These are phyloP conservation scores for Diplodus puntazzo DNA, from an alignment of 2,797 vertebrate genomes.

Conservation along the genomic window DNA sequence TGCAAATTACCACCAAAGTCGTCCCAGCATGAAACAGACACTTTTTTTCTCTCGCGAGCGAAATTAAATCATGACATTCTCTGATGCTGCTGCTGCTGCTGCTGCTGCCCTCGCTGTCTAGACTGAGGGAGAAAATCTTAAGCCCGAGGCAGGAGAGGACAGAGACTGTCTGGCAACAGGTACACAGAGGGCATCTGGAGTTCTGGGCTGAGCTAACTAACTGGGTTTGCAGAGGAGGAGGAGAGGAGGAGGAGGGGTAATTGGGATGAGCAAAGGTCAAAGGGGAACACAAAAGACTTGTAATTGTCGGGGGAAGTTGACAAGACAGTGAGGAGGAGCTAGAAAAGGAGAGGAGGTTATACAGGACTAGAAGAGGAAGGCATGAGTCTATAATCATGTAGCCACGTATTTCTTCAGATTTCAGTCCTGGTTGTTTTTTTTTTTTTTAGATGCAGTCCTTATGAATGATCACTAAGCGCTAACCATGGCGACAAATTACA, in stretches of 20 bases:
- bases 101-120: conserved; percentile 47
- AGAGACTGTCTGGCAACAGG: conserved; percentile 54
- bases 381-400: conserved; percentile 4
- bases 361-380: conserved; percentile 11
- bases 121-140: conserved; percentile 50
- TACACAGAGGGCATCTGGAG: conserved; percentile 49
- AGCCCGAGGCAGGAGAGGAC: conserved; percentile 30
- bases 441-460: no score
- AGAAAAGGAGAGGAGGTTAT: not conserved
- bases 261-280: conserved; percentile 47
- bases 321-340: not conserved
- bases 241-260: conserved; percentile 20
- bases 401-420: not conserved
- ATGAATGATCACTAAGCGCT: not conserved
- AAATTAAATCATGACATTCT: conserved; percentile 58
- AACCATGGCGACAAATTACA: not conserved
- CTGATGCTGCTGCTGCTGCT: conserved; percentile 11
- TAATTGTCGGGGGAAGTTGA: conserved; percentile 36
- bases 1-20: conserved; percentile 17
- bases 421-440: not conserved
- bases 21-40: conserved; percentile 21
- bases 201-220: conserved; percentile 23
- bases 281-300: conserved; percentile 32
- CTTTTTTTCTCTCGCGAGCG: not conserved
- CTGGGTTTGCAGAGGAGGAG: conserved; percentile 21